Conservation (phyloP, 2,797 vertebrate genomes). For the Rhabdophis nuchalis region DNA sequence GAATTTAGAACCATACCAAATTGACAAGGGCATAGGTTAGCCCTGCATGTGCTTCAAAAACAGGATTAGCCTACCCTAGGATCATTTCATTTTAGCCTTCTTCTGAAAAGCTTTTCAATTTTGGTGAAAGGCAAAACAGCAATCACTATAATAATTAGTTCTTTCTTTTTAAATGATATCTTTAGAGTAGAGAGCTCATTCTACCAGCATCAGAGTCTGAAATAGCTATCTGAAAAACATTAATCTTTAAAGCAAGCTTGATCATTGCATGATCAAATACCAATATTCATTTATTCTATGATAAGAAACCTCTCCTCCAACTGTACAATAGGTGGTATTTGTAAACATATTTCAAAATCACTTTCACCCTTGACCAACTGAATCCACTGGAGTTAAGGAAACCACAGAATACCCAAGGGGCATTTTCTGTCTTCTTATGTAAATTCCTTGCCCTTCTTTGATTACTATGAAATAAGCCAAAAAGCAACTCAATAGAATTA, state of each 20-base stretch:
- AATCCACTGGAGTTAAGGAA: background rate
- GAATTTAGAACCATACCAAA: background rate
- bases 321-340: background rate
- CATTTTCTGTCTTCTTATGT: background rate
- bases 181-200: background rate
- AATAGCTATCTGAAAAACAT: background rate
- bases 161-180: background rate
- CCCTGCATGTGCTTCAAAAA: background rate
- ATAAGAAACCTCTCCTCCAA: background rate
- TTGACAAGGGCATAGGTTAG: background rate
- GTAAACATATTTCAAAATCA: background rate
- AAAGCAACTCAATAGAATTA: background rate
- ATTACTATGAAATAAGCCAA: background rate
- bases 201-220: background rate
- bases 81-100: background rate
- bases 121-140: background rate
- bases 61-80: background rate
- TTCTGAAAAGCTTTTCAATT: background rate
- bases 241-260: background rate
- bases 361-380: background rate
- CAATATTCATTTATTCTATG: background rate
- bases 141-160: background rate
- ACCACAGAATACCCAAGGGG: background rate
- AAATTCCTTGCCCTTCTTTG: background rate
- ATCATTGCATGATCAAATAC: background rate